Evolutionary conservation across 2,888 invertebrate species (phyloP).

Genomic region (Hyposoter dolosus): DNA sequence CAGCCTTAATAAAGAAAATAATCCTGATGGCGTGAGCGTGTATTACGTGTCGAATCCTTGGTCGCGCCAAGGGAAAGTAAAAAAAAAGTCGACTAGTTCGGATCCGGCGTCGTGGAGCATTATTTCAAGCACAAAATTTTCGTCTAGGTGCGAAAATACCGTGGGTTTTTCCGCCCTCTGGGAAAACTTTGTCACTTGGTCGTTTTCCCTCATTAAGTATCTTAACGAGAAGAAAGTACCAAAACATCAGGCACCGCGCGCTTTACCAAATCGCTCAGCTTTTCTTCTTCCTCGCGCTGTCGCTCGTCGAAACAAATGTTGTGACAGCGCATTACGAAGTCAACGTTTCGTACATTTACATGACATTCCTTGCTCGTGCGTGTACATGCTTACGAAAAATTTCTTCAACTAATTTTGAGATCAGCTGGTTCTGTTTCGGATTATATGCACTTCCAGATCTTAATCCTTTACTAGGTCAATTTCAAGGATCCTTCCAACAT

Average conservation of each 20-base stretch:
- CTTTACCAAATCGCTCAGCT: conserved; percentile 4
- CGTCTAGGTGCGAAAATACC: conserved; percentile 37
- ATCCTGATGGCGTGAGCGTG: conserved; percentile 34
- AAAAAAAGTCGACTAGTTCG: conserved; percentile 29
- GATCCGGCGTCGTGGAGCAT: conserved; percentile 14
- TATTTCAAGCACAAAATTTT: conserved; percentile 12
- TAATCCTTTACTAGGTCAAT: conserved; percentile 56
- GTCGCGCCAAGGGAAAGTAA: conserved; percentile 25
- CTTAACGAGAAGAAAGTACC: conserved; percentile 14
- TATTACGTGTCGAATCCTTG: conserved; percentile 43
- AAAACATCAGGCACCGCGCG: conserved; percentile 17
- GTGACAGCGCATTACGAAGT: conserved; percentile 66
- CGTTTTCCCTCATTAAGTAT: conserved; percentile 7
- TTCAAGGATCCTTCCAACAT: conserved; percentile 34
- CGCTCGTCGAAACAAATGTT: conserved; percentile 57
- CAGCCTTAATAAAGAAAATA: conserved; percentile 29
- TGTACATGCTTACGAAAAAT: neutral
- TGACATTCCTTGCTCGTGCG: conserved; percentile 36
- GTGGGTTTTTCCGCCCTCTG: conserved; percentile 51
- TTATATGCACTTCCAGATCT: conserved; percentile 49
- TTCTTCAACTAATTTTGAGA: conserved; percentile 25
- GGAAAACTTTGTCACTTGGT: conserved; percentile 42
- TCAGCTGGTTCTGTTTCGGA: conserved; percentile 69
- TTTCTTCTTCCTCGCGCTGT: conserved; percentile 16
- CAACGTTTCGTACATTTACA: conserved; percentile 55